Evolutionary conservation across 2,888 invertebrate genomes (phyloP).

Genomic region (Podabrus alpinus): DNA sequence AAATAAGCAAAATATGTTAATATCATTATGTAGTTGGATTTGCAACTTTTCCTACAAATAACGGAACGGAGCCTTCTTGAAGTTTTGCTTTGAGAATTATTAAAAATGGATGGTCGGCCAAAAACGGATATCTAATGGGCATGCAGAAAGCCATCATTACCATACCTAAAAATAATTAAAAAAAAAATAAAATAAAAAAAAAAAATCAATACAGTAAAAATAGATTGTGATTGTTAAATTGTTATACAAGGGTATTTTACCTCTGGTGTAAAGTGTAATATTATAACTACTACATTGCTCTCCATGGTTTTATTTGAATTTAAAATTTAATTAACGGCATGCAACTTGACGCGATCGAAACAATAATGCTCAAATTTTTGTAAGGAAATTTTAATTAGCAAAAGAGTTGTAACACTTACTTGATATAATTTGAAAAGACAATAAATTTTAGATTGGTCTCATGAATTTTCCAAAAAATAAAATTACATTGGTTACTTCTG

Average conservation of each 20-base stretch:
- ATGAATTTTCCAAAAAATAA: background rate
- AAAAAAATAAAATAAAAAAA: background rate
- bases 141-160: background rate
- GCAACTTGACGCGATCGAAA: background rate
- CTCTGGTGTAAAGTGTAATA: background rate
- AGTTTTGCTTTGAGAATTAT: constrained; percentile 3
- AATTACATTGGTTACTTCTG: background rate
- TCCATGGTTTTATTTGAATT: too few species aligned
- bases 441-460: background rate
- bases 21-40: background rate
- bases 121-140: background rate
- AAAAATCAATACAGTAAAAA: background rate
- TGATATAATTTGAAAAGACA: background rate
- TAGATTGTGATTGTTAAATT: background rate
- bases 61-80: background rate
- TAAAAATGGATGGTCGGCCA: constrained; percentile 27
- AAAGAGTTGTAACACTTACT: background rate
- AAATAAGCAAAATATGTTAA: background rate
- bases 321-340: too few species aligned
- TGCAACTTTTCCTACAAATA: constrained; percentile 6
- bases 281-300: too few species aligned
- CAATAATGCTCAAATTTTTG: too few species aligned
- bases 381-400: too few species aligned
- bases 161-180: background rate
- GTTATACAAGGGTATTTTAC: background rate